Percentiles rank a stretch among this genome's conserved stretches.
Conservation (phyloP, 1,140 invertebrate genomes). For the Steinernema khuongi region DNA sequence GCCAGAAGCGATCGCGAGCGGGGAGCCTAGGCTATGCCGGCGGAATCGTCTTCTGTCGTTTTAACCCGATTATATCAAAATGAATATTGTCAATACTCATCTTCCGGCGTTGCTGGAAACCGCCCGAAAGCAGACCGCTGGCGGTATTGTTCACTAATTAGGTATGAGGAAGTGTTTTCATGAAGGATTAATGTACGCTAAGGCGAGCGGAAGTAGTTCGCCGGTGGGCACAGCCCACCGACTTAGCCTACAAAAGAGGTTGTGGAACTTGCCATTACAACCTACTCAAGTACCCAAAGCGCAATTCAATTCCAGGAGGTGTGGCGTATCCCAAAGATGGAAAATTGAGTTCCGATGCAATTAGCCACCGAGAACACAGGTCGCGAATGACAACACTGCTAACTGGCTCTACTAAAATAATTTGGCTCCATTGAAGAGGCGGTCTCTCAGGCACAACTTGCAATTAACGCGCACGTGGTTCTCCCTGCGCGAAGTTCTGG, state of each 20-base stretch:
- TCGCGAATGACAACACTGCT: background rate
- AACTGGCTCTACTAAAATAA: background rate
- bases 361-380: background rate
- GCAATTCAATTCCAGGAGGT: constrained; percentile 7
- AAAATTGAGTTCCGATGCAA: background rate
- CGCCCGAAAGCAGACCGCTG: background rate
- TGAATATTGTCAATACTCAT: background rate
- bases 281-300: background rate
- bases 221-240: background rate
- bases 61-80: constrained; percentile 5
- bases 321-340: background rate
- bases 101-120: constrained; percentile 14
- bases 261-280: background rate
- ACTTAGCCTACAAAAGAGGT: background rate
- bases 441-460: background rate
- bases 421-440: background rate
- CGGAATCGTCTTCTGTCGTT: background rate
- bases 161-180: constrained; percentile 4
- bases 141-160: constrained; percentile 6
- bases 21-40: background rate
- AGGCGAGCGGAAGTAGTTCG: background rate
- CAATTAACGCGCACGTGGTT: background rate
- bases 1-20: background rate
- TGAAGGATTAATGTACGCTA: background rate
- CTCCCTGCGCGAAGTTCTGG: background rate